These are phyloP conservation scores for Aeoliscus strigatus DNA, from an alignment of 2,797 vertebrate species.

Conservation along the genomic window DNA sequence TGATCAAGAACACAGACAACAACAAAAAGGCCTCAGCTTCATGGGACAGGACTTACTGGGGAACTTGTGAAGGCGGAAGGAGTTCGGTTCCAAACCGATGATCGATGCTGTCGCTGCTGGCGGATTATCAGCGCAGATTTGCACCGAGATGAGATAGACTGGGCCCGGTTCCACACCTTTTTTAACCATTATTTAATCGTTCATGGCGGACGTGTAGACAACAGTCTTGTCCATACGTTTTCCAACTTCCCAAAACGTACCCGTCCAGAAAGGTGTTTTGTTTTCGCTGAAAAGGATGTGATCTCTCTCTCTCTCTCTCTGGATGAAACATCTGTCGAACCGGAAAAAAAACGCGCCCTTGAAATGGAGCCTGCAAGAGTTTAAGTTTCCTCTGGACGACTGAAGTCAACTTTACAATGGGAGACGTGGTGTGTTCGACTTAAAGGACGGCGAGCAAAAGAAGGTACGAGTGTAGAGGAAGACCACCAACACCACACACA, in stretches of 20 bases:
- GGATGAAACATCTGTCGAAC: constrained; percentile 47
- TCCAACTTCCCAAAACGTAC: constrained; percentile 4
- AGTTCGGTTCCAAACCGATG: constrained; percentile 21
- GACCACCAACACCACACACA: background rate
- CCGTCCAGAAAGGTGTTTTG: constrained; percentile 2
- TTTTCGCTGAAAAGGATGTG: constrained; percentile 56
- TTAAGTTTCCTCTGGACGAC: constrained; percentile 1
- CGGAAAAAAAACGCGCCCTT: background rate
- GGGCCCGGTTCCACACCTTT: too few species aligned
- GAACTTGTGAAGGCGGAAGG: constrained; percentile 49
- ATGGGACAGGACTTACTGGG: constrained; percentile 18
- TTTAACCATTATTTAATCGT: too few species aligned
- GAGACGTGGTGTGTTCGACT: constrained; percentile 28
- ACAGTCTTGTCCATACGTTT: too few species aligned
- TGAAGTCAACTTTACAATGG: constrained; percentile 37
- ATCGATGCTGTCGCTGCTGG: constrained; percentile 29
- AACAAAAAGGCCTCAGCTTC: constrained; percentile 32
- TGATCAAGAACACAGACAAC: constrained; percentile 54
- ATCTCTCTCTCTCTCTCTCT: constrained; percentile 15
- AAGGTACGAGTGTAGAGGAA: constrained; percentile 33
- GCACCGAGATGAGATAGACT: constrained; percentile 60
- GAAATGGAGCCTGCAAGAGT: constrained; percentile 8
- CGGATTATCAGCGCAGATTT: constrained; percentile 70
- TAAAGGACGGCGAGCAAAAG: constrained; percentile 32
- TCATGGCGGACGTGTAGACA: too few species aligned